Base-by-base conservation (phyloP, 64 coral and sea anemone species). In the Montipora efflorescens region DNA sequence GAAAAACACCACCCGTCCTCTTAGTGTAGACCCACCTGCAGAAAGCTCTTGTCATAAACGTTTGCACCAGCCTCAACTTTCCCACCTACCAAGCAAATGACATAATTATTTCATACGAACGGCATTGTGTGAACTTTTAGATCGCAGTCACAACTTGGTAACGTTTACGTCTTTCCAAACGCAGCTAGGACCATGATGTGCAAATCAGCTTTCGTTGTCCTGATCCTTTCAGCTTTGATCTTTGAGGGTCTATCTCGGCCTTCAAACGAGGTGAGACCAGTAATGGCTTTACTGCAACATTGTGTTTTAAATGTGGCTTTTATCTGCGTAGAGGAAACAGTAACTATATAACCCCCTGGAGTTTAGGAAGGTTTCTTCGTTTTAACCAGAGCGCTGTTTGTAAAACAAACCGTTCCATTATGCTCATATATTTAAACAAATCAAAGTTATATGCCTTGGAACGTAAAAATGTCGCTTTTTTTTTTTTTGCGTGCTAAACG, bases 21-120 rank as follows among this genome's bases (percentile, higher is more conserved):
- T 0, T 11, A 71, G 12, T 68, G 48, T 71, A 68, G 2, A 5
- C 25, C 67, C 82, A 86, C 82, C 82, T 72, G 82, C 45, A 22
- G 46, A 85, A 46, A 28, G 4, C 47, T 47, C 0, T 69, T 19
- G 67, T 71, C 47, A 36, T 8, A 72, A 3, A 4, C 45, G 36
- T 49, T n/a, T 51, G 16, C 66, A 43, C 46, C 67, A n/a, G 6
- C 7, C 0, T 7, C 68, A 71, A 7, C 10, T n/a, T 46, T 16
- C 16, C 61, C 81, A 46, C 7, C 25, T 62, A 84, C 61, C 81
- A 44, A 45, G 23, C 61, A 48, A 48, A 71, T 48, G 64, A 71
- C 66, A 86, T 86, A 71, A 86, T 86, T 86, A 86, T 71, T 86
- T 86, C n/a, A 86, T 86, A n/a, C 8, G 18, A 71, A 21, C 46